These are phyloP conservation scores for Sapajus apella DNA, from an alignment of 2,113 vertebrate species.

Conservation along the genomic window DNA sequence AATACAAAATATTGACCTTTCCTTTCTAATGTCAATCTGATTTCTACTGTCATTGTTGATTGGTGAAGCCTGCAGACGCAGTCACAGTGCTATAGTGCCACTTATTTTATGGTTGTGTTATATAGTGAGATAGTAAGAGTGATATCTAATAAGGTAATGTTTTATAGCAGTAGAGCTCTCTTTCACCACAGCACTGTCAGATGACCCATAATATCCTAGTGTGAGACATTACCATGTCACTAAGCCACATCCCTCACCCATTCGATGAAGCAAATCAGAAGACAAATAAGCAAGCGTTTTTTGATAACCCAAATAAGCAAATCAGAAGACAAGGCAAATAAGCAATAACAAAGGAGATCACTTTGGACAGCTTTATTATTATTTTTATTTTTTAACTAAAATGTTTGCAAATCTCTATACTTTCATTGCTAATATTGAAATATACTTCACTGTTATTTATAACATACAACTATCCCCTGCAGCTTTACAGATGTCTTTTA, in stretches of 20 bases:
- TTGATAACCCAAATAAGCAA: too few species aligned
- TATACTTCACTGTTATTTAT: neutral
- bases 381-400: neutral
- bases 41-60: neutral
- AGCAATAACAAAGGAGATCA: neutral
- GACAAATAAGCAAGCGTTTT: neutral
- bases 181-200: neutral
- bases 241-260: neutral
- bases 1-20: neutral
- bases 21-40: neutral
- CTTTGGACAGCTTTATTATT: neutral
- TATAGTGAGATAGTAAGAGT: neutral
- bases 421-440: neutral
- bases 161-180: neutral
- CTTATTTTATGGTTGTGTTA: fast-evolving
- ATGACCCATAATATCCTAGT: neutral
- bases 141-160: neutral
- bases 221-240: neutral
- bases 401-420: neutral
- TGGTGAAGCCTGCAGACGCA: neutral
- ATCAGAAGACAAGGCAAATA: neutral
- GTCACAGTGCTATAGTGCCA: neutral
- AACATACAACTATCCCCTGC: too few species aligned
- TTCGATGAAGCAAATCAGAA: neutral
- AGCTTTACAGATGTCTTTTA: neutral